Percentiles rank a stretch among this genome's conserved stretches.
Evolutionary conservation across 1,140 invertebrate species (phyloP).

Genomic region (Choristoneura fumiferana): DNA sequence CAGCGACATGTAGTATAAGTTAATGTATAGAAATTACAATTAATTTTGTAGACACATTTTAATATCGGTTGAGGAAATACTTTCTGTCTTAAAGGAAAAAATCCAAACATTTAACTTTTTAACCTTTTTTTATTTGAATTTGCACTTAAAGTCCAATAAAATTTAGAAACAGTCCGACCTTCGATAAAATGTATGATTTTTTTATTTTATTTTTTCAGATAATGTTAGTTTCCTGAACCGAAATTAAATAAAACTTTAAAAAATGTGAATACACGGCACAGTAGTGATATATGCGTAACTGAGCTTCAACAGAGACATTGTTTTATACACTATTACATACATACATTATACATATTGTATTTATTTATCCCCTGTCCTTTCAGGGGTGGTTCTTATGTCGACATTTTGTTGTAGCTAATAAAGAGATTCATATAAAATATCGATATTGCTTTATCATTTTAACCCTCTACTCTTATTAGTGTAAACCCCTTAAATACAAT

Average conservation of each 20-base stretch:
- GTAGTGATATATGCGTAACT: constrained; percentile 72
- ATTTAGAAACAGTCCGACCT: too few relatives aligned
- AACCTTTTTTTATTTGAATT: background rate
- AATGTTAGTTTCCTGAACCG: constrained; percentile 48
- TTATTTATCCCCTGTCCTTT: constrained; percentile 47
- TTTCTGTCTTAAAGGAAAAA: too few relatives aligned
- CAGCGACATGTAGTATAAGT: constrained; percentile 43
- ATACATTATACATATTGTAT: constrained; percentile 49
- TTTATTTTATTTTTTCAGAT: constrained; percentile 2
- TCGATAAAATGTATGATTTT: too few relatives aligned
- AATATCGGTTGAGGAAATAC: constrained; percentile 68
- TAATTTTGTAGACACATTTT: constrained; percentile 49
- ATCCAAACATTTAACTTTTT: constrained; percentile 19
- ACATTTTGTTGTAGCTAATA: constrained; percentile 75
- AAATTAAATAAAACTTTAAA: constrained; percentile 50
- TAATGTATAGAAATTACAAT: constrained; percentile 57
- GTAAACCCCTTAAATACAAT: too few relatives aligned
- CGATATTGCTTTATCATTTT: constrained; percentile 31
- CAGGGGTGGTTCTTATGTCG: constrained; percentile 41
- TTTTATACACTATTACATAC: constrained; percentile 68
- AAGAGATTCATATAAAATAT: constrained; percentile 63
- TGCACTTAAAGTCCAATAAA: too few relatives aligned
- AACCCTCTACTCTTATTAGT: too few relatives aligned
- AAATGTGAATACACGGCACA: constrained; percentile 67
- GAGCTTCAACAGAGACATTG: constrained; percentile 66